Conservation (phyloP, 1,140 invertebrate genomes). For the Penaeus chinensis region DNA sequence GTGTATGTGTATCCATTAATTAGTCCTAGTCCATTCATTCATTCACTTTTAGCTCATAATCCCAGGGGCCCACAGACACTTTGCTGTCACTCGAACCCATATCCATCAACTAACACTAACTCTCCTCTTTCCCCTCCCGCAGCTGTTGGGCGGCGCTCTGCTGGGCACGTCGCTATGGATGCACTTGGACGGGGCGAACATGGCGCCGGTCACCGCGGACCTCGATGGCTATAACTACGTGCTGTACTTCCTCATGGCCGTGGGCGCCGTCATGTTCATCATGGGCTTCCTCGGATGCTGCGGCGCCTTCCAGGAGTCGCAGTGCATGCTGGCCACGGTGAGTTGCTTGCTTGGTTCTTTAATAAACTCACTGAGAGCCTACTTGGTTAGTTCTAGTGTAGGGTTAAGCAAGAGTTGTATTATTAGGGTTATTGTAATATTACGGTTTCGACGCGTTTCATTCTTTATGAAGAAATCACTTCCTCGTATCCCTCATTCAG, state of each 20-base stretch:
- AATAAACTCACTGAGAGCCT: background rate
- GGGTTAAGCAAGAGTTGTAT: too few species aligned
- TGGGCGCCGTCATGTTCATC: constrained; percentile 83
- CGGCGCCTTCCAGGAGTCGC: constrained; percentile 87
- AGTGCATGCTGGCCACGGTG: constrained; percentile 86
- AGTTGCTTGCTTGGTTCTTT: constrained; percentile 65
- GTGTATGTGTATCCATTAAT: too few species aligned
- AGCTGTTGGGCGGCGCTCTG: constrained; percentile 80
- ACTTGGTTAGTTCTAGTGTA: background rate
- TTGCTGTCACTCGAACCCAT: too few species aligned
- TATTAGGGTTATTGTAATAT: constrained; percentile 10
- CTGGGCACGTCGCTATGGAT: constrained; percentile 80
- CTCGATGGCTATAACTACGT: constrained; percentile 78
- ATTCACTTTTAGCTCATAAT: too few species aligned
- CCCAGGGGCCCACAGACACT: too few species aligned
- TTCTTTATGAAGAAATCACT: background rate
- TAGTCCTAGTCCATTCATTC: too few species aligned
- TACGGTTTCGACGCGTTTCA: too few species aligned
- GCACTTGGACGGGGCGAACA: constrained; percentile 80
- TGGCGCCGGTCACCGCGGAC: constrained; percentile 78
- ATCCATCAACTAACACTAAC: background rate
- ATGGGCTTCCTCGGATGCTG: constrained; percentile 92
- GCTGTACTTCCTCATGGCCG: constrained; percentile 80
- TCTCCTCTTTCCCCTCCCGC: constrained; percentile 68
- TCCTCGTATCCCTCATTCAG: too few species aligned